Base-by-base conservation (phyloP, 2,113 vertebrate genomes). In the Engystomops pustulosus region DNA sequence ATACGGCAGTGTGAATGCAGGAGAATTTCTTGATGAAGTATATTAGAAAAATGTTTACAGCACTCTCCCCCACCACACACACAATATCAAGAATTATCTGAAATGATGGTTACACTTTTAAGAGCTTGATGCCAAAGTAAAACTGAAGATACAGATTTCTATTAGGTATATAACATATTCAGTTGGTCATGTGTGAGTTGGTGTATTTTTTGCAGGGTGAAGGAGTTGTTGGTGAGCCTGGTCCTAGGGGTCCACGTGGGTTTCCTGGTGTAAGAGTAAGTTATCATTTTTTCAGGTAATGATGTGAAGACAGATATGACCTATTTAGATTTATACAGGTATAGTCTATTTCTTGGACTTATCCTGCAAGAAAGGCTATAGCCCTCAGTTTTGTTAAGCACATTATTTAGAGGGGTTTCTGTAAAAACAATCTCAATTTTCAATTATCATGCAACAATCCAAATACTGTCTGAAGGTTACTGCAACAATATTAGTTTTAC, bases 261-360 rank as follows among this genome's bases (percentile, higher is more conserved):
- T 86, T 94, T 30, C 87, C 93, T 34, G 96, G 96, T 1, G 91
- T 92, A 77, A 90, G 36, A 91, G 96, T 97, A 91, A 77, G 88
- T 86, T 7, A 6, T n/a, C n/a, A n/a, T n/a, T n/a, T n/a, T n/a
- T n/a, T n/a, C n/a, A n/a, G n/a, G n/a, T n/a, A 60, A 27, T 58
- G 2, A n/a, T 20, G 51, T 78, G 20, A 30, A 30, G 20, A n/a
- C 53, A 23, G 53, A 27, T 11, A 12, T 25, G 2, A 14, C 2
- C 20, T 20, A 11, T 14, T 11, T n/a, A n/a, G n/a, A n/a, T n/a
- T n/a, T 27, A 60, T 60, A 27, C 49, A 55, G 53, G 8, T 62
- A 14, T 30, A 1, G n/a, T n/a, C n/a, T n/a, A n/a, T n/a, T n/a
- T n/a, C n/a, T n/a, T n/a, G n/a, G n/a, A n/a, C n/a, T n/a, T n/a